Conservation (phyloP, 2,797 vertebrate species). For the Pampus argenteus region DNA sequence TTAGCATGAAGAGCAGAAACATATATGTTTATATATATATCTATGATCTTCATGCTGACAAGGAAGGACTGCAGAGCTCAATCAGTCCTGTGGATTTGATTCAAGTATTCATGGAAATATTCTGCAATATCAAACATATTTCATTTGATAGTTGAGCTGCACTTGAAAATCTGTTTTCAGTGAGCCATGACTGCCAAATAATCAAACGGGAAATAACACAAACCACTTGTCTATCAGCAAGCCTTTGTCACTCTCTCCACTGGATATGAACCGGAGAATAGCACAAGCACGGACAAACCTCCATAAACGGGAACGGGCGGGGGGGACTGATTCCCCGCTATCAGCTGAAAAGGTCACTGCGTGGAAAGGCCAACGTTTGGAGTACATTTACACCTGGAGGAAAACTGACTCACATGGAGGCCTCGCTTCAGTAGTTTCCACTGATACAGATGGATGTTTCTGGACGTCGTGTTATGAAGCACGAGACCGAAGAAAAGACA, state of each 20-base stretch:
- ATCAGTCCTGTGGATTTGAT: slow-evolving; percentile 36
- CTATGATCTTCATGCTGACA: slow-evolving; percentile 15
- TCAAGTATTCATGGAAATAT: slow-evolving; percentile 31
- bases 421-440: background rate
- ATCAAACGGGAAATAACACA: slow-evolving; percentile 31
- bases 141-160: slow-evolving; percentile 13
- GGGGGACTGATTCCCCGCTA: slow-evolving; percentile 10
- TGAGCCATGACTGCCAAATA: slow-evolving; percentile 31
- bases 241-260: slow-evolving; percentile 4
- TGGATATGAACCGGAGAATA: slow-evolving; percentile 28
- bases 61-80: slow-evolving; percentile 19
- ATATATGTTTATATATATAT: no score
- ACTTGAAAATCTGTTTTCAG: slow-evolving; percentile 38
- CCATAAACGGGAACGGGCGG: background rate
- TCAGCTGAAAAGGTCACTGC: slow-evolving; percentile 34
- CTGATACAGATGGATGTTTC: background rate
- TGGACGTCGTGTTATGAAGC: background rate
- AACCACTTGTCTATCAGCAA: slow-evolving; percentile 16
- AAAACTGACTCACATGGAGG: background rate
- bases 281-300: slow-evolving; percentile 1
- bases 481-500: background rate
- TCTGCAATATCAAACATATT: slow-evolving; percentile 19
- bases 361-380: slow-evolving; percentile 22
- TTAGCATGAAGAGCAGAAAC: background rate
- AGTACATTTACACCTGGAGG: slow-evolving; percentile 3